Evolutionary conservation across 2,888 invertebrate species (phyloP).

Genomic region (Pelosia muscerda): DNA sequence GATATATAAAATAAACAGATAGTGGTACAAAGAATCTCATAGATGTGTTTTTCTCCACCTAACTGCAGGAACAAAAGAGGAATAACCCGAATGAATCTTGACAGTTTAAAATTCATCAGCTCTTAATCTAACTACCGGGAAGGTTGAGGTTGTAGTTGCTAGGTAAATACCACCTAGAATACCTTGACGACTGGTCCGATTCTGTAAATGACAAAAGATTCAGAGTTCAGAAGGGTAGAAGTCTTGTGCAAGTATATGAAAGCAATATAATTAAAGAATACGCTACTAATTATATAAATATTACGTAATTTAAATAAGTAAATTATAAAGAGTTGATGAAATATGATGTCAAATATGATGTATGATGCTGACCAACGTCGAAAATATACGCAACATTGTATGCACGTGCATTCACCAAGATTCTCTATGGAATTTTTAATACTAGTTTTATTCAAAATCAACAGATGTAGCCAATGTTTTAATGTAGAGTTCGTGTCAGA

Average conservation of each 20-base stretch:
- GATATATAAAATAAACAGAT: no score
- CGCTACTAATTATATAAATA: conserved; percentile 1
- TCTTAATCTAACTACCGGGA: no score
- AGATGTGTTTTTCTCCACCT: no score
- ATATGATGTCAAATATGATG: not conserved
- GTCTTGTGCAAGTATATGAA: not conserved
- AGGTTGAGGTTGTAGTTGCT: no score
- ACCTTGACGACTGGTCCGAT: not conserved
- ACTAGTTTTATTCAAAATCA: not conserved
- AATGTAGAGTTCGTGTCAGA: not conserved
- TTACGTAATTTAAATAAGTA: not conserved
- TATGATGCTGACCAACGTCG: not conserved
- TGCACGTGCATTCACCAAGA: not conserved
- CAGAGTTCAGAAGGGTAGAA: not conserved
- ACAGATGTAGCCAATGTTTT: not conserved
- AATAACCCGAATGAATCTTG: not conserved
- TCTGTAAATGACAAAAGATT: not conserved
- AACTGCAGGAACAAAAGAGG: no score
- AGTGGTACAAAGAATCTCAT: no score
- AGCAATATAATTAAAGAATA: not conserved
- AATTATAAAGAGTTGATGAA: not conserved
- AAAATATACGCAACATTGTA: not conserved
- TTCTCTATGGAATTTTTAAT: not conserved
- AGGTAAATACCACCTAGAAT: not conserved
- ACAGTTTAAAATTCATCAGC: not conserved